These are phyloP conservation scores for Protonemura montana DNA, from an alignment of 2,888 invertebrate species.

Conservation along the genomic window DNA sequence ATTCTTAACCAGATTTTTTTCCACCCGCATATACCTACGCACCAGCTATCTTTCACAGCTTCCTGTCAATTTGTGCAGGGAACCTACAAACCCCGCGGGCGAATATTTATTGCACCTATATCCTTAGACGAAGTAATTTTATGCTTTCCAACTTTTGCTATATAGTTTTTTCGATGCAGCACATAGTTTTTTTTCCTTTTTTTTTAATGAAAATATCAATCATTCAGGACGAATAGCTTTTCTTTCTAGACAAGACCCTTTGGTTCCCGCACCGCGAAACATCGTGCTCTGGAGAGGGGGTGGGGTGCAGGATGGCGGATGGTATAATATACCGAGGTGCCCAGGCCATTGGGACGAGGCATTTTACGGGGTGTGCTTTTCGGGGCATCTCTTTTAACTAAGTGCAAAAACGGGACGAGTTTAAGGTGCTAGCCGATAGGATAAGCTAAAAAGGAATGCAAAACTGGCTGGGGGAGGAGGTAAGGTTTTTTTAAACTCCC, in stretches of 20 bases:
- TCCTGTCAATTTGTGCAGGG: neutral
- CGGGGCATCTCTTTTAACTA: slow-evolving; percentile 37
- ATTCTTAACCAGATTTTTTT: neutral
- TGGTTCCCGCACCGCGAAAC: neutral
- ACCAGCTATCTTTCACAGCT: neutral
- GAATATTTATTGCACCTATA: slow-evolving; percentile 1
- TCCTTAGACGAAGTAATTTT: slow-evolving; percentile 28
- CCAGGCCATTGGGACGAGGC: neutral
- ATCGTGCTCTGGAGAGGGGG: slow-evolving; percentile 9
- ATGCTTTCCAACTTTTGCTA: slow-evolving; percentile 28
- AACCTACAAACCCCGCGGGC: neutral
- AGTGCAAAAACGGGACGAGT: slow-evolving; percentile 38
- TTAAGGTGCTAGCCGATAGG: slow-evolving; percentile 14
- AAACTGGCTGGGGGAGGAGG: slow-evolving; percentile 35
- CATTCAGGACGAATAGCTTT: slow-evolving; percentile 2
- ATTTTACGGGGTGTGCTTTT: slow-evolving; percentile 41
- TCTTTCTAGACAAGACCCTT: slow-evolving; percentile 25
- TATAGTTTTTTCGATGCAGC: slow-evolving; percentile 19
- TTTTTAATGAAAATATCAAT: slow-evolving; percentile 36
- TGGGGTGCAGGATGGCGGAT: neutral
- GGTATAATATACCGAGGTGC: neutral
- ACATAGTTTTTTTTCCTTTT: neutral
- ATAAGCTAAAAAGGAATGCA: slow-evolving; percentile 4
- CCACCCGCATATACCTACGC: neutral
- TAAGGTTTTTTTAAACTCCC: slow-evolving; percentile 48